Conservation (phyloP, 2,888 invertebrate species). For the Zeuzera pyrina region DNA sequence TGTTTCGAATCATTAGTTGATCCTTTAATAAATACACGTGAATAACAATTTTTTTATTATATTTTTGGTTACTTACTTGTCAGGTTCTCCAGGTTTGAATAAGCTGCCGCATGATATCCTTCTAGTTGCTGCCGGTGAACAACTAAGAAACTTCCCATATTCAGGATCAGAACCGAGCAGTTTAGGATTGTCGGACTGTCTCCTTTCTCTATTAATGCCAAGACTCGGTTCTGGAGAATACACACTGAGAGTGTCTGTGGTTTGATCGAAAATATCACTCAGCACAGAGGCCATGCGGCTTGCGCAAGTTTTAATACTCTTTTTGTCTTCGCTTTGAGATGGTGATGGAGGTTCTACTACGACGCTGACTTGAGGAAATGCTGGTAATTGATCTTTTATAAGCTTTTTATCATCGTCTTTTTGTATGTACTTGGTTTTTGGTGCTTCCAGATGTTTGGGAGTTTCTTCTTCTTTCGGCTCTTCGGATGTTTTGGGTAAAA, state of each 20-base stretch:
- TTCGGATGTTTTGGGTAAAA: constrained; percentile 47
- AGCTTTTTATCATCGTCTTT: not conserved
- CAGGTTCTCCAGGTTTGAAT: constrained; percentile 80
- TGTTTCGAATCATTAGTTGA: too few species aligned
- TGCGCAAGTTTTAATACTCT: constrained; percentile 46
- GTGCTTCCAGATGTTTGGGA: constrained; percentile 10
- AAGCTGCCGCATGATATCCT: constrained; percentile 93
- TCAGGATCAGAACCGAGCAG: constrained; percentile 75
- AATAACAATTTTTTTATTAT: too few species aligned
- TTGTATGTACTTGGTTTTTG: not conserved
- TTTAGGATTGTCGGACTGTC: constrained; percentile 75
- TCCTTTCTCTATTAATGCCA: constrained; percentile 57
- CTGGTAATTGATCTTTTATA: constrained; percentile 18
- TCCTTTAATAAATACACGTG: too few species aligned
- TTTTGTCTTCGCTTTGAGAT: constrained; percentile 75
- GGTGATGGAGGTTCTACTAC: constrained; percentile 85
- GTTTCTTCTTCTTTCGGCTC: constrained; percentile 26
- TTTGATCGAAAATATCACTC: constrained; percentile 57
- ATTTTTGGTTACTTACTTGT: constrained; percentile 73
- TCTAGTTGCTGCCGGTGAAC: constrained; percentile 88
- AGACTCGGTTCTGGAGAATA: constrained; percentile 58
- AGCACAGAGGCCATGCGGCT: constrained; percentile 65
- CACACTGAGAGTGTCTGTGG: constrained; percentile 54
- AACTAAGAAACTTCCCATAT: constrained; percentile 77
- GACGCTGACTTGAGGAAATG: constrained; percentile 79